Evolutionary conservation across 2,797 vertebrate genomes (phyloP).

Genomic region (Mus caroli): DNA sequence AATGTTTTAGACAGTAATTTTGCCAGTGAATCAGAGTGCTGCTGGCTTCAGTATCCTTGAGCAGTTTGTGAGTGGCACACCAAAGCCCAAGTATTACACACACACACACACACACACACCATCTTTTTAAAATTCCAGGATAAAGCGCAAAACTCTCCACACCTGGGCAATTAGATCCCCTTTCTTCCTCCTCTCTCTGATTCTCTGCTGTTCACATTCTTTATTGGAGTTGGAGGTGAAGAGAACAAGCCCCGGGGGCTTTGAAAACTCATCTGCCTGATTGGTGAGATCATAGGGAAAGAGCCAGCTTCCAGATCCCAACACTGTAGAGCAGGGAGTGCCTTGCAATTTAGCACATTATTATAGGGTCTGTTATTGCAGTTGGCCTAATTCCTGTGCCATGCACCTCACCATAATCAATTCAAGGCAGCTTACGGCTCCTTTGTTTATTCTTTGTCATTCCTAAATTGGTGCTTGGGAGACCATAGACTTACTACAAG

Average conservation of each 20-base stretch:
- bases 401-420: neutral
- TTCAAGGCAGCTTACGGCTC: neutral
- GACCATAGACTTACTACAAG: neutral
- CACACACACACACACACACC: neutral
- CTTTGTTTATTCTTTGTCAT: neutral
- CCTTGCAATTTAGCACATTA: neutral
- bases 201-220: neutral
- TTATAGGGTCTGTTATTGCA: neutral
- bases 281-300: constrained; percentile 27
- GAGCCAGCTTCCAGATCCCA: constrained; percentile 42
- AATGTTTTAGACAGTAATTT: neutral
- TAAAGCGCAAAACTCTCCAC: neutral
- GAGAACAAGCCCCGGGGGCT: constrained; percentile 1
- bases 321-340: neutral
- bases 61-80: neutral
- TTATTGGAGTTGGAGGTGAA: neutral
- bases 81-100: neutral
- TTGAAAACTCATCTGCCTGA: constrained; percentile 11
- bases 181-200: constrained; percentile 51
- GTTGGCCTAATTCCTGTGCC: neutral
- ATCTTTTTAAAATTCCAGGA: constrained; percentile 50
- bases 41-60: neutral
- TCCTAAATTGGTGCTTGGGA: neutral
- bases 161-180: constrained; percentile 40
- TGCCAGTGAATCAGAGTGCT: neutral